Base-by-base conservation (phyloP, 2,888 invertebrate species). In the Yponomeuta malinellus region DNA sequence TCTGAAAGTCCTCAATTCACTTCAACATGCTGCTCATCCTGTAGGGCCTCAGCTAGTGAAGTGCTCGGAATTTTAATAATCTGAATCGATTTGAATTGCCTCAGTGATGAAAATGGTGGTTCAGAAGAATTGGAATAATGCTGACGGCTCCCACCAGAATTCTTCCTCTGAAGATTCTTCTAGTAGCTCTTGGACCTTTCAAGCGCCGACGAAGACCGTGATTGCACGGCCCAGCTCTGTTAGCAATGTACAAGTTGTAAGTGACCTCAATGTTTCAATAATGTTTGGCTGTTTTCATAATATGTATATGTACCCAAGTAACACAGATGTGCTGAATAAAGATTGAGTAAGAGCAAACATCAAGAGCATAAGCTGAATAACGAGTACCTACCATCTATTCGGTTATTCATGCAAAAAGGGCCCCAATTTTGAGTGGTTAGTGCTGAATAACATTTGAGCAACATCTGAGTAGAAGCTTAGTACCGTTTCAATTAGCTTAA, bases 51-150 rank as follows among this genome's bases (percentile, higher is more conserved):
- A 15, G 12, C 15, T 3, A 59, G 3, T 59, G 5, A 59, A 8
- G 52, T 15, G 52, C 52, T 59, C 15, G 12, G 52, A 59, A 5
- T 59, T 59, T 15, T 12, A 59, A 59, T 59, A 59, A 59, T 59
- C 52, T 43, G 43, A 59, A 59, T 59, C 52, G 52, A 59, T 59
- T 59, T 12, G 15, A 12, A 59, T 59, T 6, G 52, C 15, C 52
- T 59, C 15, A 59, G 52, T 59, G 52, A 70, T 70, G 70, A 70
- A 70, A 82, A 92, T 92, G 92, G 92, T 91, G 77, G 86, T 92
- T 77, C 90, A 92, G 82, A 90, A 88, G 81, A 87, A 81, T 80
- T 87, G 84, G 86, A 86, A 78, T 79, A 85, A 79, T 76, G 83
- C 81, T 75, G 89, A 90, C 76, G 78, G 80, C 75, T 78, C 85